These are phyloP conservation scores for Cossypha niveicapilla DNA, from an alignment of 2,797 vertebrate species.

Conservation along the genomic window DNA sequence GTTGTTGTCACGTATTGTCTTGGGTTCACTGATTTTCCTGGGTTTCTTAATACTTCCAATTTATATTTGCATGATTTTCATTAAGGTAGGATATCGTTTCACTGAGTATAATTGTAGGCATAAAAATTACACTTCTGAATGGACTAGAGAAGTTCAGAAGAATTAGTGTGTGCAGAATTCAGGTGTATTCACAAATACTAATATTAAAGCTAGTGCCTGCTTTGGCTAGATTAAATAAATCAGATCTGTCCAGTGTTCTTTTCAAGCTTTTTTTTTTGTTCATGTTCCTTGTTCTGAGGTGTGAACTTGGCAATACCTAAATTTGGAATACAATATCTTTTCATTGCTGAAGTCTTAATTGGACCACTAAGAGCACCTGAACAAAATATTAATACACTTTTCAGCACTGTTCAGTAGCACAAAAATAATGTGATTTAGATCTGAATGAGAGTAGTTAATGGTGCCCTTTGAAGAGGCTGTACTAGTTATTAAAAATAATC, in stretches of 20 bases:
- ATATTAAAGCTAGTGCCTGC: neutral
- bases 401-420: neutral
- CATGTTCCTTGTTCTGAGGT: neutral
- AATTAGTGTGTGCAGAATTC: neutral
- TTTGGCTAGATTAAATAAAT: neutral
- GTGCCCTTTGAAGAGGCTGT: neutral
- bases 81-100: neutral
- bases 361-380: neutral
- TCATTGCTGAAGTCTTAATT: neutral
- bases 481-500: neutral
- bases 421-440: neutral
- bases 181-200: neutral
- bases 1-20: neutral
- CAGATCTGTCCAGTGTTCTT: neutral
- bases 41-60: neutral
- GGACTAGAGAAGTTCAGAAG: neutral
- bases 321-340: neutral
- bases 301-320: neutral
- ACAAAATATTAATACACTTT: neutral
- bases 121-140: neutral
- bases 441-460: neutral
- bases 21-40: neutral
- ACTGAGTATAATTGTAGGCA: neutral
- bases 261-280: neutral
- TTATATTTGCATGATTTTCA: neutral